phyloP scores from a whole-genome alignment of 2,888 invertebrate genomes.

The Eretmocerus hayati region DNA sequence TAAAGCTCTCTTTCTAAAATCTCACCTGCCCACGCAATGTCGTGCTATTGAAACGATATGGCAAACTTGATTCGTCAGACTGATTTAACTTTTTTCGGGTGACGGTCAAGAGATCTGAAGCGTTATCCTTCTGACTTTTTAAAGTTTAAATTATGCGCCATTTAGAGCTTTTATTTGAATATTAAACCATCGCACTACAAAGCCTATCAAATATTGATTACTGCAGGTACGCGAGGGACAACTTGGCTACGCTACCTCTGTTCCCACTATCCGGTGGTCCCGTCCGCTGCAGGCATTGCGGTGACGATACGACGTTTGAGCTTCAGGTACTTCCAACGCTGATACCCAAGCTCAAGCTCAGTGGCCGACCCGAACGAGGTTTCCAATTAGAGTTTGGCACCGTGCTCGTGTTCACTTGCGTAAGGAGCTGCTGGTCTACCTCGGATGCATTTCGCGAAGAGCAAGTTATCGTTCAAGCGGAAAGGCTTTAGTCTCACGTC shows the following conservation, averaged over 20 bases:
- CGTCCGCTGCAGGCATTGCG: constrained; percentile 61
- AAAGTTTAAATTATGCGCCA: too few relatives aligned
- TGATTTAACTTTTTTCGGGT: too few relatives aligned
- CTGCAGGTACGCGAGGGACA: constrained; percentile 70
- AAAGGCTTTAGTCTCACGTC: constrained; percentile 50
- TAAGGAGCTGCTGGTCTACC: constrained; percentile 76
- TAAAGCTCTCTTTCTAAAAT: too few relatives aligned
- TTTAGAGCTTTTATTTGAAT: too few relatives aligned
- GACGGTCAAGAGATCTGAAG: too few relatives aligned
- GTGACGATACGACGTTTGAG: constrained; percentile 68
- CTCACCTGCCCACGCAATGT: too few relatives aligned
- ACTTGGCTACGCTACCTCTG: constrained; percentile 59
- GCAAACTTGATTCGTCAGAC: too few relatives aligned
- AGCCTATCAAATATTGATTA: too few relatives aligned
- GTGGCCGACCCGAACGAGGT: constrained; percentile 48
- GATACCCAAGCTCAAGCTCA: constrained; percentile 61
- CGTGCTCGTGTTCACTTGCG: constrained; percentile 77
- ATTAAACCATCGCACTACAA: too few relatives aligned
- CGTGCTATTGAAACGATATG: too few relatives aligned
- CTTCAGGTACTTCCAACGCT: constrained; percentile 77
- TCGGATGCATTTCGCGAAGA: constrained; percentile 63
- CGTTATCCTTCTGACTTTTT: too few relatives aligned
- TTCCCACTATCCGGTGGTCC: constrained; percentile 55
- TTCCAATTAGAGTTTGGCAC: constrained; percentile 71
- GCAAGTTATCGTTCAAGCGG: constrained; percentile 69